Percentiles rank a stretch among this genome's conserved stretches.
Evolutionary conservation across 1,140 invertebrate species (phyloP).

Genomic region (Araneus ventricosus): DNA sequence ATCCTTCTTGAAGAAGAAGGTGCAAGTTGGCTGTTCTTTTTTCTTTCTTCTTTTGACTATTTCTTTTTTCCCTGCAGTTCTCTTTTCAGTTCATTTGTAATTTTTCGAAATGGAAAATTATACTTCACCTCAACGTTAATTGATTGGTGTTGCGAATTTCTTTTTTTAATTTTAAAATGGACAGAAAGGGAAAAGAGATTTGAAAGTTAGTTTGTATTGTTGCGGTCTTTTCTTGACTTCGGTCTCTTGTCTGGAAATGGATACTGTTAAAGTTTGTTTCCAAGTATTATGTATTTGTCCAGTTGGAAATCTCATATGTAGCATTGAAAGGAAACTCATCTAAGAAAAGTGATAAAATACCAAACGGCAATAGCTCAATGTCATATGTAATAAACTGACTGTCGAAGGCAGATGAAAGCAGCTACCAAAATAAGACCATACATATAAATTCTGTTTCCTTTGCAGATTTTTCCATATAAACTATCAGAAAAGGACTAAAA

Average conservation of each 20-base stretch:
- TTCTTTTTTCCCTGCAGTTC: background rate
- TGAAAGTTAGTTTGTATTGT: background rate
- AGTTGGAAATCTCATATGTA: background rate
- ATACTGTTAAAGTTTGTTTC: background rate
- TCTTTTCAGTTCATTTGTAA: conserved; percentile 17
- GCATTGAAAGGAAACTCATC: background rate
- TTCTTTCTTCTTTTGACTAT: background rate
- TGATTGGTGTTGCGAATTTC: background rate
- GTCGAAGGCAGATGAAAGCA: too few relatives aligned
- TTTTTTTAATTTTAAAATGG: background rate
- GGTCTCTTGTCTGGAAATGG: background rate
- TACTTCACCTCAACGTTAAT: conserved; percentile 34
- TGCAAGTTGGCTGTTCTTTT: background rate
- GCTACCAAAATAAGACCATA: too few relatives aligned
- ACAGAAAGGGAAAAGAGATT: background rate
- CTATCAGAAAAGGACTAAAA: too few relatives aligned
- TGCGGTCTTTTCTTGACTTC: background rate
- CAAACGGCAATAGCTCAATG: too few relatives aligned
- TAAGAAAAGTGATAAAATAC: background rate
- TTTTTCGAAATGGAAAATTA: conserved; percentile 38
- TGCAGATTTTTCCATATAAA: too few relatives aligned
- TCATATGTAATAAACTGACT: too few relatives aligned
- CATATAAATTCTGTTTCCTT: too few relatives aligned
- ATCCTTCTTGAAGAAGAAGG: conserved; percentile 17
- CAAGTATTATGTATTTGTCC: background rate